These are phyloP conservation scores for Lagopus muta DNA, from an alignment of 2,113 vertebrate species.

Conservation along the genomic window DNA sequence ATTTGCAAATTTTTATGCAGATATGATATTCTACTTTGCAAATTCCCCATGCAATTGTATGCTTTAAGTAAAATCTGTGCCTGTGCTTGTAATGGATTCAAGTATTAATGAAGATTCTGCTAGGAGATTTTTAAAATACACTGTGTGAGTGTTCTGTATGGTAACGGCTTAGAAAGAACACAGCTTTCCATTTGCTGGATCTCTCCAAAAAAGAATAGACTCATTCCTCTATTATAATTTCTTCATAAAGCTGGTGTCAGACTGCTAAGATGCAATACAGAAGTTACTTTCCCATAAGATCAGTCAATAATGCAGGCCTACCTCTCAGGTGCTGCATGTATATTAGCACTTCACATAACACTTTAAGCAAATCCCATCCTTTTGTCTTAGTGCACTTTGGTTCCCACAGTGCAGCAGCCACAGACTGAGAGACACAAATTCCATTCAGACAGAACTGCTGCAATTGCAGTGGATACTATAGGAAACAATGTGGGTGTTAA, in stretches of 20 bases:
- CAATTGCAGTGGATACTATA: not conserved
- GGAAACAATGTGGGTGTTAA: not conserved
- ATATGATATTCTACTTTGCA: not conserved
- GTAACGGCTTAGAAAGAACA: not conserved
- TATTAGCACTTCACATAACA: not conserved
- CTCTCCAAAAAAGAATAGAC: conserved; percentile 2
- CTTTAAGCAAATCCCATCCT: not conserved
- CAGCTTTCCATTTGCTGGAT: not conserved
- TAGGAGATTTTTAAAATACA: not conserved
- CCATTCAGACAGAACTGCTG: not conserved
- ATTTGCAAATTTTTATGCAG: not conserved
- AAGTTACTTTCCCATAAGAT: not conserved
- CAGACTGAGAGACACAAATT: not conserved
- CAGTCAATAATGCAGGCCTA: not conserved
- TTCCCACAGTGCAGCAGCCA: accelerated
- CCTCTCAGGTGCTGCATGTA: not conserved
- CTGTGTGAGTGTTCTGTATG: not conserved
- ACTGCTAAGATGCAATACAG: not conserved
- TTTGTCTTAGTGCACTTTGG: not conserved
- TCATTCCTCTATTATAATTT: not conserved
- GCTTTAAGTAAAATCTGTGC: not conserved
- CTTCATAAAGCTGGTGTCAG: not conserved
- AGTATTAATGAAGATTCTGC: not conserved
- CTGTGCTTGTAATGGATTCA: not conserved
- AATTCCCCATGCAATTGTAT: not conserved